A percentile compares a stretch with the other conserved stretches of the same genome.
phyloP scores from a whole-genome alignment of 2,113 vertebrate genomes.

The Ancistrus triradiatus region DNA sequence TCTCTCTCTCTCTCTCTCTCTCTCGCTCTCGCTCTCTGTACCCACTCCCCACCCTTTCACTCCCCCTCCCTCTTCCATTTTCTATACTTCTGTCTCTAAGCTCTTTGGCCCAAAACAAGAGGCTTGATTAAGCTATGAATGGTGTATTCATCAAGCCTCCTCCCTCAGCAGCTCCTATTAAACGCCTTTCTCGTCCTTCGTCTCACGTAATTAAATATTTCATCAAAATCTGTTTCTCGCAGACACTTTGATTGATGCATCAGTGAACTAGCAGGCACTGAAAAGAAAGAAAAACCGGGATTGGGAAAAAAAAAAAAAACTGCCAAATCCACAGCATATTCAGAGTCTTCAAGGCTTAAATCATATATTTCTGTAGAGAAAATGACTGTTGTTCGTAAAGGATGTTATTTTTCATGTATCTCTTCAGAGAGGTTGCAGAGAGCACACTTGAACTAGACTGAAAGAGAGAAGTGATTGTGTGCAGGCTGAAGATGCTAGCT shows the following conservation, averaged over 20 bases:
- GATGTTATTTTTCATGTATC: constrained; percentile 44
- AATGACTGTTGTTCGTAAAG: constrained; percentile 50
- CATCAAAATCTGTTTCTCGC: constrained; percentile 63
- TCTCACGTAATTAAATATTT: constrained; percentile 72
- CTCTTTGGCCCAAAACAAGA: constrained; percentile 70
- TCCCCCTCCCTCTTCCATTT: constrained; percentile 25
- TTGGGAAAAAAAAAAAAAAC: constrained; percentile 53
- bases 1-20: neutral
- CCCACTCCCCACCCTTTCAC: neutral
- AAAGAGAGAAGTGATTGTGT: constrained; percentile 30
- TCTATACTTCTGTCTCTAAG: constrained; percentile 57
- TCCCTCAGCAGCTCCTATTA: constrained; percentile 63
- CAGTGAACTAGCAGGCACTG: constrained; percentile 60
- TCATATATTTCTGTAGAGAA: constrained; percentile 39
- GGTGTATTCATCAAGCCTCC: constrained; percentile 72
- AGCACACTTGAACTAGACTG: constrained; percentile 25
- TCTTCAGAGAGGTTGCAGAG: constrained; percentile 26
- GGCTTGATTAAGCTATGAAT: constrained; percentile 76
- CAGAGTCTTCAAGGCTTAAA: constrained; percentile 35
- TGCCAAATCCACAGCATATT: constrained; percentile 49
- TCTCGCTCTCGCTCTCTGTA: too few relatives aligned
- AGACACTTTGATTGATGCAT: constrained; percentile 68
- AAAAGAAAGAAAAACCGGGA: constrained; percentile 46
- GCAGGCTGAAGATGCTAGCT: constrained; percentile 16
- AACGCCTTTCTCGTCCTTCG: constrained; percentile 70